phyloP scores from a whole-genome alignment of 1,140 invertebrate species.

The Gonatopus flavifemur region DNA sequence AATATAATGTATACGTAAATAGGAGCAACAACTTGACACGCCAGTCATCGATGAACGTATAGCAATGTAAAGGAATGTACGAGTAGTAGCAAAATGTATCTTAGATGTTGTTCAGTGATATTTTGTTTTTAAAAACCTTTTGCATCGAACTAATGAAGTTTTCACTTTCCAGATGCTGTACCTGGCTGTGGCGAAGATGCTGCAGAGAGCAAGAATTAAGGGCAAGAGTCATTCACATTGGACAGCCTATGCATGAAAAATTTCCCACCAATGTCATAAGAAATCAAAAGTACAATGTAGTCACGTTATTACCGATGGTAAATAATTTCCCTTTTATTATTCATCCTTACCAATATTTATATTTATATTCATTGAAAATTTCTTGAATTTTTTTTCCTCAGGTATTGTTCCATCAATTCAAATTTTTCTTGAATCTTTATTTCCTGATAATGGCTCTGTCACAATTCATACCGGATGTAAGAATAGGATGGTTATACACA shows the following conservation, averaged over 20 bases:
- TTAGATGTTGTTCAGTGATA: constrained; percentile 3
- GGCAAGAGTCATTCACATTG: constrained; percentile 68
- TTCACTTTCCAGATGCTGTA: constrained; percentile 50
- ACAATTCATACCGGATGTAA: constrained; percentile 95
- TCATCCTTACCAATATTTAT: constrained; percentile 97
- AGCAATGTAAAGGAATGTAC: no score
- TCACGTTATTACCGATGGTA: constrained; percentile 97
- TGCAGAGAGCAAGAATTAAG: constrained; percentile 68
- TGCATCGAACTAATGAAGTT: background rate
- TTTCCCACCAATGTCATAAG: constrained; percentile 95
- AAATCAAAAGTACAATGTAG: constrained; percentile 99
- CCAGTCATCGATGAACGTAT: no score
- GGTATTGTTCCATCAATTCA: constrained; percentile 97
- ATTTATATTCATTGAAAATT: constrained; percentile 90
- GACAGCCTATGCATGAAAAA: constrained; percentile 70
- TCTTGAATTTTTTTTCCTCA: constrained; percentile 49
- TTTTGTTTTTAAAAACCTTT: background rate
- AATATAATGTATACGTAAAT: no score
- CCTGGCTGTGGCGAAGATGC: constrained; percentile 69
- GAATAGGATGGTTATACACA: constrained; percentile 97
- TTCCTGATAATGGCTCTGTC: constrained; percentile 97
- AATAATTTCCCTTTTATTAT: constrained; percentile 55
- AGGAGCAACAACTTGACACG: no score
- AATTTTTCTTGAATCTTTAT: constrained; percentile 98
- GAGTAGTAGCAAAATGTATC: no score